phyloP scores from a whole-genome alignment of 92 coral and sea anemone species.

The Hydrozoanthus gracilis region DNA sequence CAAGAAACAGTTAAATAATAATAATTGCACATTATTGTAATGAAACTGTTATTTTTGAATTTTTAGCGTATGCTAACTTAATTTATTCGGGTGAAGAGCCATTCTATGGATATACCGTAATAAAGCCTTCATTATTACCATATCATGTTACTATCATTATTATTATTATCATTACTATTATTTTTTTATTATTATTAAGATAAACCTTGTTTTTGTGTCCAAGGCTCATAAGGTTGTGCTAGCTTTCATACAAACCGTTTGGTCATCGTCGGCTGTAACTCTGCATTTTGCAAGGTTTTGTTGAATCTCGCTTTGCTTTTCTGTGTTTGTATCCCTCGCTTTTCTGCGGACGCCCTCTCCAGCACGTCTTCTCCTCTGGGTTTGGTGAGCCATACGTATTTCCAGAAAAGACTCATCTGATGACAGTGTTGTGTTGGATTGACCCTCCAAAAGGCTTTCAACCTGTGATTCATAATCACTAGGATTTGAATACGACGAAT shows the following conservation, averaged over 20 bases:
- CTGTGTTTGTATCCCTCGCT: background rate
- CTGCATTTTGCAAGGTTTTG: background rate
- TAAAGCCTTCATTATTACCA: too few relatives aligned
- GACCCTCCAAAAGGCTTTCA: background rate
- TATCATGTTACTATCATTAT: too few relatives aligned
- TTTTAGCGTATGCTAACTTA: too few relatives aligned
- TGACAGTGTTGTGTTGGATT: background rate
- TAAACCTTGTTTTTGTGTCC: background rate
- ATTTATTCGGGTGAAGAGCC: too few relatives aligned
- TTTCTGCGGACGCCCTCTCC: background rate
- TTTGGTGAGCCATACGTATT: conserved; percentile 13
- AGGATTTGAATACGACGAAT: background rate
- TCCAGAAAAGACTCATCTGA: background rate
- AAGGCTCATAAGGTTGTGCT: background rate
- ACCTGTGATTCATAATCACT: background rate
- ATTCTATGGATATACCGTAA: too few relatives aligned
- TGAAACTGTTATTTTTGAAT: too few relatives aligned
- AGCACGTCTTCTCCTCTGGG: background rate
- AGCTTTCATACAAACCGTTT: background rate
- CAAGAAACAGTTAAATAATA: too few relatives aligned
- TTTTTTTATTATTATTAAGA: too few relatives aligned
- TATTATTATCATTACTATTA: too few relatives aligned
- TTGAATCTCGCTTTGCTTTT: background rate
- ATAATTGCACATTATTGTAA: too few relatives aligned
- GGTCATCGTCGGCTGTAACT: background rate